Evolutionary conservation across 1,140 invertebrate species (phyloP).

Genomic region (Aphelenchoides avenae): DNA sequence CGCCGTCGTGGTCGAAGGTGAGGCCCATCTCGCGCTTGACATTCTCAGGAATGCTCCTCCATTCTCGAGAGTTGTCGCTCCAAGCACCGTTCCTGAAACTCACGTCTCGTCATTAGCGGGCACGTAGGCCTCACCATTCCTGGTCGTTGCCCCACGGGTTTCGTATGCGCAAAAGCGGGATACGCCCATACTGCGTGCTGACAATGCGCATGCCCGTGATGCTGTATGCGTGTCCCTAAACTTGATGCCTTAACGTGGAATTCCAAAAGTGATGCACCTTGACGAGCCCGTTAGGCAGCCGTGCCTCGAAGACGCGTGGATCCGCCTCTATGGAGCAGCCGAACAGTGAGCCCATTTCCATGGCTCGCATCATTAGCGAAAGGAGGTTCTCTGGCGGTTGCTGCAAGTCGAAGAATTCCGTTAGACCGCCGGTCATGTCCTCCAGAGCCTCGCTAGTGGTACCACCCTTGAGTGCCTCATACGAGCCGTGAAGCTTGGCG

Average conservation of each 20-base stretch:
- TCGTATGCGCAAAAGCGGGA: constrained; percentile 79
- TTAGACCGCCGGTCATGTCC: constrained; percentile 95
- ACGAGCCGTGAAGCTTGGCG: constrained; percentile 88
- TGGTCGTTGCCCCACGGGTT: constrained; percentile 82
- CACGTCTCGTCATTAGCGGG: too few relatives aligned
- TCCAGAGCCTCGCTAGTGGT: constrained; percentile 91
- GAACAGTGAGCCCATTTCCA: constrained; percentile 59
- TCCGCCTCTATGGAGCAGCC: constrained; percentile 78
- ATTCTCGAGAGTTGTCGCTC: constrained; percentile 82
- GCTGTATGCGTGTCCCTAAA: constrained; percentile 78
- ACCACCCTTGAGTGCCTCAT: constrained; percentile 94
- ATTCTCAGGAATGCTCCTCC: constrained; percentile 85
- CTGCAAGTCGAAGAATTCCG: constrained; percentile 85
- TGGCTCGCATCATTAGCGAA: constrained; percentile 55
- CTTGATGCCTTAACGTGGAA: background rate
- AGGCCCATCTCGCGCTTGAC: constrained; percentile 80
- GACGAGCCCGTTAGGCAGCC: constrained; percentile 80
- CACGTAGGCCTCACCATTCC: too few relatives aligned
- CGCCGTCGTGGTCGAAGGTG: constrained; percentile 89
- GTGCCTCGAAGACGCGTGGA: constrained; percentile 70
- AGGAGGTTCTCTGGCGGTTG: constrained; percentile 75
- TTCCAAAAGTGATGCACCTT: constrained; percentile 67
- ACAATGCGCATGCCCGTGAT: constrained; percentile 79
- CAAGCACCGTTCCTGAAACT: constrained; percentile 96
- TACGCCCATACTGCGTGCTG: constrained; percentile 71